These are phyloP conservation scores for Micromussa lordhowensis DNA, from an alignment of 92 coral and sea anemone species.

Conservation along the genomic window DNA sequence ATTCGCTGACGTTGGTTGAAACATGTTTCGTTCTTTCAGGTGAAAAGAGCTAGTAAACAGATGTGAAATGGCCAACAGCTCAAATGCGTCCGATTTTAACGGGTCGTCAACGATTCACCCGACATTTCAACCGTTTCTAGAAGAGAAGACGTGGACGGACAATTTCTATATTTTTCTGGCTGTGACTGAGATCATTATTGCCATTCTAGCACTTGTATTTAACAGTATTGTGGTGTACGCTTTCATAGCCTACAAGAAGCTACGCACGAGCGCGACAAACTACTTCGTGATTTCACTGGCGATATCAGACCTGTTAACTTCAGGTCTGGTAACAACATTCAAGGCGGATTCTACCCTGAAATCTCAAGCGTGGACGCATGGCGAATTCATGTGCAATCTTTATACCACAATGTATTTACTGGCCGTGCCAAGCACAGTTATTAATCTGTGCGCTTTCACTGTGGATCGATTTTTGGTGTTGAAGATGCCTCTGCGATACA, in stretches of 20 bases:
- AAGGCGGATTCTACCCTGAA: conserved; percentile 47
- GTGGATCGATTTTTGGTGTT: conserved; percentile 84
- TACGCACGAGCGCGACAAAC: conserved; percentile 78
- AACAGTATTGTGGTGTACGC: conserved; percentile 80
- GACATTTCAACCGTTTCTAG: not conserved
- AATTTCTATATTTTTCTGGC: conserved; percentile 42
- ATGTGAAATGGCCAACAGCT: conserved; percentile 29
- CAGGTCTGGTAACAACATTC: conserved; percentile 67
- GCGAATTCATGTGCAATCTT: conserved; percentile 72
- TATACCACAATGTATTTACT: conserved; percentile 81
- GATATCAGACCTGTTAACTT: conserved; percentile 77
- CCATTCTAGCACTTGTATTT: conserved; percentile 66
- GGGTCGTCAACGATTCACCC: not conserved
- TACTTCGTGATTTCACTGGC: conserved; percentile 88
- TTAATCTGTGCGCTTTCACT: conserved; percentile 89
- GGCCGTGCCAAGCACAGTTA: conserved; percentile 79
- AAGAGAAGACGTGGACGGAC: not conserved
- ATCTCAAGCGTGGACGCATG: conserved; percentile 65
- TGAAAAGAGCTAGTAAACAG: not conserved
- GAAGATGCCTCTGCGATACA: conserved; percentile 82
- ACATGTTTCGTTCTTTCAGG: conserved; percentile 9
- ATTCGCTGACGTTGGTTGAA: not conserved
- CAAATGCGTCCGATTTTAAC: conserved; percentile 9
- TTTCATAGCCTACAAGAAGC: conserved; percentile 70
- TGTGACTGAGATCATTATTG: conserved; percentile 43